A percentile compares a stretch with the other conserved stretches of the same genome.
Evolutionary conservation across 2,888 invertebrate species (phyloP).

Genomic region (Orthonychiurus folsomi): DNA sequence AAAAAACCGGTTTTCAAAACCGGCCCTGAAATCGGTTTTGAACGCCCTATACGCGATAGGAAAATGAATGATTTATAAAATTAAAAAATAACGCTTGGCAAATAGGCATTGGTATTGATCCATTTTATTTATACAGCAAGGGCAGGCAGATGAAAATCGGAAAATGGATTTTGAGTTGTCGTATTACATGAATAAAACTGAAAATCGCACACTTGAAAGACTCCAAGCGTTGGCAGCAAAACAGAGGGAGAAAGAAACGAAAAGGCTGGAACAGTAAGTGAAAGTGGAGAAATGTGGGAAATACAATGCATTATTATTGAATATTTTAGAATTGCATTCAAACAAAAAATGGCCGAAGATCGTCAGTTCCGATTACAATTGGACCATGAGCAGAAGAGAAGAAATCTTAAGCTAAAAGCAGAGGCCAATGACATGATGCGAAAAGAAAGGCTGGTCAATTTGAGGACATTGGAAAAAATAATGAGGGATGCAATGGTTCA

Average conservation of each 20-base stretch:
- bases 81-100: neutral
- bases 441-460: slow-evolving; percentile 8
- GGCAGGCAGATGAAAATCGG: neutral
- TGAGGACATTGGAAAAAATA: slow-evolving; percentile 10
- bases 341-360: neutral
- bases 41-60: no score
- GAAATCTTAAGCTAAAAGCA: slow-evolving; percentile 10
- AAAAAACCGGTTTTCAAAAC: no score
- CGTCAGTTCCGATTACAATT: neutral
- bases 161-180: neutral
- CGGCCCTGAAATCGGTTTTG: no score
- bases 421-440: slow-evolving; percentile 11
- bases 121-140: neutral
- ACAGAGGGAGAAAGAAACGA: no score
- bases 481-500: slow-evolving; percentile 13
- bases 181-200: neutral
- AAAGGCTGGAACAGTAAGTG: no score
- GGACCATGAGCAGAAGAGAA: slow-evolving; percentile 13
- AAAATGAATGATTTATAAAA: no score
- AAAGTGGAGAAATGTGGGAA: no score
- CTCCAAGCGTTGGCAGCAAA: no score
- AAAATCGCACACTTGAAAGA: no score
- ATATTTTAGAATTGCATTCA: neutral
- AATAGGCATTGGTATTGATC: neutral
- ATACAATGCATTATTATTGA: no score